Evolutionary conservation across 2,113 vertebrate species (phyloP), one percentile per base, ranked within the genome.

Genomic region (Propithecus coquereli): DNA sequence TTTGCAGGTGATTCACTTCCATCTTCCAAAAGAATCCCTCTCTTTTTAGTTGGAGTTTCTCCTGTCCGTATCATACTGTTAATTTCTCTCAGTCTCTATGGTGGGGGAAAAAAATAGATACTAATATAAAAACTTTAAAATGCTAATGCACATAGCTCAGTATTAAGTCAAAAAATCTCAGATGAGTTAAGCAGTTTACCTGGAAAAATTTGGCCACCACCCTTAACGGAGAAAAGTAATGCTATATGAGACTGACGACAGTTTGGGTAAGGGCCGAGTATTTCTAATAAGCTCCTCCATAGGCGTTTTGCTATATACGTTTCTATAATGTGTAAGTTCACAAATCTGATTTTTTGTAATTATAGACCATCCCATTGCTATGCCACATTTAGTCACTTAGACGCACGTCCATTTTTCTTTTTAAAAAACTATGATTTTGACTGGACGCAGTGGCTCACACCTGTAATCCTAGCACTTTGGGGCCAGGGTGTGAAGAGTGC

Each of bases 21-120:
- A 3, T 99, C 99, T 52, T 99, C 99, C 71, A 99, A 70, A 37
- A 99, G 96, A 92, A 99, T 99, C 92, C 99, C 98, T 91, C 99
- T 99, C 98, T 99, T 99, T 98, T 99, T 99, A 3, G 98, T 99
- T 3, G 99, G 99, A 0, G 99, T 99, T 97, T 99, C 99, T 73
- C 99, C 99, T 6, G 99, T 99, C 95, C 98, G 98, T 87, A 99
- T 99, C 99, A 99, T 99, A 90, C 99, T 99, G 98, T 99, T 99
- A 85, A 99, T 99, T 97, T 99, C 99, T 94, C 98, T 99, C 94
- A 99, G 98, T 87, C 98, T 99, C 99, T 99, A 98, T 1, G 43
- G 50, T 40, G 16, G 32, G 65, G 45, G n/a, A n/a, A 14, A 37
- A n/a, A 95, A 43, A 74, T 1, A 66, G 45, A 87, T 32, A 50